Evolutionary conservation across 2,113 vertebrate species (phyloP).

Genomic region (Mesembrinibis cayennensis): DNA sequence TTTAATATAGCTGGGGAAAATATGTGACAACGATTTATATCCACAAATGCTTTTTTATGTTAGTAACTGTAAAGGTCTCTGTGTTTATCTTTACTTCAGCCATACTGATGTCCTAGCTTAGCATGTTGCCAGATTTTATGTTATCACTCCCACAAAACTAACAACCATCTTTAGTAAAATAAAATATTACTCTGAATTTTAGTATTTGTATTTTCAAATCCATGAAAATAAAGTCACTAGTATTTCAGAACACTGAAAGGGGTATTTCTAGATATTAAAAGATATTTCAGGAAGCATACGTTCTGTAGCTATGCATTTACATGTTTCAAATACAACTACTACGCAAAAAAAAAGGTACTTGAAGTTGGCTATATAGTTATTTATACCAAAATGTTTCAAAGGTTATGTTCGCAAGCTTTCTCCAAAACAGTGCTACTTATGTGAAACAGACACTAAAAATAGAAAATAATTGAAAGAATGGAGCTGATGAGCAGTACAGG

Average conservation of each 20-base stretch:
- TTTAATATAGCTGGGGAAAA: background rate
- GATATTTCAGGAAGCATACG: background rate
- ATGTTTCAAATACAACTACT: background rate
- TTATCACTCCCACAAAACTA: background rate
- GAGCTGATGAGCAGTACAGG: background rate
- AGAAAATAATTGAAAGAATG: background rate
- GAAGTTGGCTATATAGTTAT: background rate
- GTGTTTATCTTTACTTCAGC: background rate
- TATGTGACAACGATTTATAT: accelerated
- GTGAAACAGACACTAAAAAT: background rate
- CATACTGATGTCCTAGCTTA: background rate
- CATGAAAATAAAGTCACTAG: background rate
- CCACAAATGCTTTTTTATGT: background rate
- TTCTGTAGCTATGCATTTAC: background rate
- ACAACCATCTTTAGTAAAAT: background rate
- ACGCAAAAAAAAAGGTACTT: background rate
- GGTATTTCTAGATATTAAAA: background rate
- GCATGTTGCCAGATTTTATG: background rate
- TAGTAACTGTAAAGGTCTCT: background rate
- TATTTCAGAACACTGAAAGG: background rate
- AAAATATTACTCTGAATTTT: background rate
- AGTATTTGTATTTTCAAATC: background rate
- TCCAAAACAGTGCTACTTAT: background rate
- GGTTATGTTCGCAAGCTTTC: background rate
- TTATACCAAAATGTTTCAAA: background rate